phyloP scores from a whole-genome alignment of 2,888 invertebrate genomes.

The Kuschelorhynchus macadamiae region DNA sequence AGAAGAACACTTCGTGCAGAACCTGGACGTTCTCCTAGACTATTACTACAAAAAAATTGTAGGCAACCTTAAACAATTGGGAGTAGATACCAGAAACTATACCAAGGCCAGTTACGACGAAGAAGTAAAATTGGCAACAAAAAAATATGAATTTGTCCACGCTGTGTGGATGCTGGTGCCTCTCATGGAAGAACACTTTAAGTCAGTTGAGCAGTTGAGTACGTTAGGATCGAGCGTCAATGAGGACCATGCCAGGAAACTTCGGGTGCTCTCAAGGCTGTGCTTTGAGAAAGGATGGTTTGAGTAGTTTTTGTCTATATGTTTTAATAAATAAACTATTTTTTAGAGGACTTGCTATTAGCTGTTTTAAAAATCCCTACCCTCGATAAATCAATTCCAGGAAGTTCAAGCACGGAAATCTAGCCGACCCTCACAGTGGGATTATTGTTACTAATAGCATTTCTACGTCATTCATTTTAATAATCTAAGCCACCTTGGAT shows the following conservation, averaged over 20 bases:
- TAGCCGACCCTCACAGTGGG: no score
- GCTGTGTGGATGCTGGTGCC: constrained; percentile 39
- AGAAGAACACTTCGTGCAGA: constrained; percentile 11
- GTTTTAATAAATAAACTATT: no score
- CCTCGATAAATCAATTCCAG: no score
- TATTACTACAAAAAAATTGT: constrained; percentile 36
- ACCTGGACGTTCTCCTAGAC: constrained; percentile 30
- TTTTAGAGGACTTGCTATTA: no score
- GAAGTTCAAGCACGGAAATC: no score
- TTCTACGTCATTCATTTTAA: no score
- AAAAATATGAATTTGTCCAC: constrained; percentile 35
- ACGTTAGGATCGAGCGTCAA: no score
- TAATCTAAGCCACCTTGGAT: no score
- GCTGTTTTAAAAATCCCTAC: no score
- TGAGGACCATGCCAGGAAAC: neutral
- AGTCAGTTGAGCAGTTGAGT: no score
- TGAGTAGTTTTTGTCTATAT: no score
- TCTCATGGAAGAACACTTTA: constrained; percentile 26
- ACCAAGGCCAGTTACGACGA: constrained; percentile 27
- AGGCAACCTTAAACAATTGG: constrained; percentile 22
- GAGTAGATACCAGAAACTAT: constrained; percentile 17
- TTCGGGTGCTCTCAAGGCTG: constrained; percentile 15
- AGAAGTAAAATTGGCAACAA: constrained; percentile 30
- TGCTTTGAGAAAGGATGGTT: constrained; percentile 28
- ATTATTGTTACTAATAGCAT: no score